Conservation (phyloP, 2,888 invertebrate species). For the Apamea monoglypha region DNA sequence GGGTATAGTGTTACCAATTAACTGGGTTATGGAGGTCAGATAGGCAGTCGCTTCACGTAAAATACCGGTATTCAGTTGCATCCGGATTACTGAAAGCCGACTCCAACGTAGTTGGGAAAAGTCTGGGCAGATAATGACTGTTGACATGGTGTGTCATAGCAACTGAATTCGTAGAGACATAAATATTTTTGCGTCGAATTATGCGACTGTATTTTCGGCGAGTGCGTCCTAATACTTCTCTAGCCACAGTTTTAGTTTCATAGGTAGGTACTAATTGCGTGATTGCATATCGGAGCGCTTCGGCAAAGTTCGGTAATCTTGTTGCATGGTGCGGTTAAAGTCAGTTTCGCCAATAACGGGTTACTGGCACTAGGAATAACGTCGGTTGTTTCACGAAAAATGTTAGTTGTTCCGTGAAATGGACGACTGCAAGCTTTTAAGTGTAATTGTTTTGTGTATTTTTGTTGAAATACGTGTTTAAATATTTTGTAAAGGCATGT, state of each 20-base stretch:
- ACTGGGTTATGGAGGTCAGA: background rate
- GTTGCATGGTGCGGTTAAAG: conserved; percentile 49
- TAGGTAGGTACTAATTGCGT: conserved; percentile 29
- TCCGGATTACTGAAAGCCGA: background rate
- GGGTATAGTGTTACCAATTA: background rate
- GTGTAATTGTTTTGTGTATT: conserved; percentile 45
- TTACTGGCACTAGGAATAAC: conserved; percentile 24
- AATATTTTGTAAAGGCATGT: conserved; percentile 16
- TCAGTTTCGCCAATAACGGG: conserved; percentile 32
- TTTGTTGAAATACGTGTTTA: conserved; percentile 9
- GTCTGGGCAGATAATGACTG: background rate
- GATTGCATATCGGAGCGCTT: conserved; percentile 21
- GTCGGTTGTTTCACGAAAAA: conserved; percentile 9
- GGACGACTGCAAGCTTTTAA: conserved; percentile 47
- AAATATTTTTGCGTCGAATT: background rate
- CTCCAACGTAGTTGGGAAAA: background rate
- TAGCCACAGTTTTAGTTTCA: conserved; percentile 11
- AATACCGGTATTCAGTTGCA: background rate
- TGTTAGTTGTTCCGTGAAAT: conserved; percentile 32
- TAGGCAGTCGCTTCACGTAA: background rate
- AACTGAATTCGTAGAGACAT: background rate
- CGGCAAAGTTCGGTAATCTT: conserved; percentile 44
- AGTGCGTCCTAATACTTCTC: background rate
- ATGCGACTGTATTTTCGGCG: background rate
- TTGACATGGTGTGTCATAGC: background rate